These are phyloP conservation scores for Branchinecta sandiegonensis DNA, from an alignment of 2,888 invertebrate species.

Conservation along the genomic window DNA sequence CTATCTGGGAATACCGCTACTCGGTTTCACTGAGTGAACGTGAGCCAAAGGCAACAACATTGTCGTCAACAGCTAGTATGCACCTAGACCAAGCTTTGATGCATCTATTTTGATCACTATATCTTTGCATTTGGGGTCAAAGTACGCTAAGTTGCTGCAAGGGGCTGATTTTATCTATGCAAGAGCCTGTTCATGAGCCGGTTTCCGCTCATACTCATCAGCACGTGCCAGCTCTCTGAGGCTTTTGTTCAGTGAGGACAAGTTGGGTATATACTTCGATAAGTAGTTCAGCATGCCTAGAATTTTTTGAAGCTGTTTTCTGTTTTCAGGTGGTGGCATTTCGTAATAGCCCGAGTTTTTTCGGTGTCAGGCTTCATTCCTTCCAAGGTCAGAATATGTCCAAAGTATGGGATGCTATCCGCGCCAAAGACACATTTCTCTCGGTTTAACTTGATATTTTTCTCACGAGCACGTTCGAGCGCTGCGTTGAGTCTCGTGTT, in stretches of 20 bases:
- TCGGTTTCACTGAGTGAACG: conserved; percentile 13
- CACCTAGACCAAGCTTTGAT: neutral
- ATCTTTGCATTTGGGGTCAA: neutral
- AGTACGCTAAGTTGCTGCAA: neutral
- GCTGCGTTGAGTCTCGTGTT: neutral
- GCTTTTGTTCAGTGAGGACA: neutral
- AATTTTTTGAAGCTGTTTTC: neutral
- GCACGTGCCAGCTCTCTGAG: neutral
- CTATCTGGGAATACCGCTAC: neutral
- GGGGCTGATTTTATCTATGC: neutral
- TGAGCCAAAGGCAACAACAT: neutral
- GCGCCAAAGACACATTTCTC: neutral
- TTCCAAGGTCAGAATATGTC: neutral
- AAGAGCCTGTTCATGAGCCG: neutral
- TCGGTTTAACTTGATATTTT: neutral
- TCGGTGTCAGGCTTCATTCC: too few species aligned
- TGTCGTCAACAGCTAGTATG: neutral
- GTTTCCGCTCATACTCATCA: neutral
- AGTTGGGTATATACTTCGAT: conserved; percentile 2
- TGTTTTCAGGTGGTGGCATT: neutral
- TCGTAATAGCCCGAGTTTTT: too few species aligned
- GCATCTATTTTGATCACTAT: neutral
- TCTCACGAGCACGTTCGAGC: neutral
- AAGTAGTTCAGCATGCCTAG: neutral
- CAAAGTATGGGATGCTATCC: neutral